phyloP scores from a whole-genome alignment of 2,797 vertebrate genomes.

The Manis pentadactyla region DNA sequence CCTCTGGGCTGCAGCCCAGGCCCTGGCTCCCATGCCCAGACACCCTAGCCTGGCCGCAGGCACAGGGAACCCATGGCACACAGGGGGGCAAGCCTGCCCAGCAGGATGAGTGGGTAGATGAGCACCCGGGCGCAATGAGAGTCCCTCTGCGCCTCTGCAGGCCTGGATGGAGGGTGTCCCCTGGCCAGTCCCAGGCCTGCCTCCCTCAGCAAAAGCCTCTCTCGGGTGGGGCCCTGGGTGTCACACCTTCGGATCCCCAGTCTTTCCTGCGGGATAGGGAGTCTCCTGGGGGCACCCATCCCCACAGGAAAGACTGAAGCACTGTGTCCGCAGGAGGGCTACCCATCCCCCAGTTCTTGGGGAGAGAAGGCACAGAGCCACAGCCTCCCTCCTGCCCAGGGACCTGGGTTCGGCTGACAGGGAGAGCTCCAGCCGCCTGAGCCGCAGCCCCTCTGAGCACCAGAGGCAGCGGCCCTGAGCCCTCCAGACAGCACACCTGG shows the following conservation, averaged over 20 bases:
- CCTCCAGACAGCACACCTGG: background rate
- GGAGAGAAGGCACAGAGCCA: no score
- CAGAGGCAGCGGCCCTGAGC: rapidly evolving
- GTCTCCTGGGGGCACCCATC: no score
- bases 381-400: background rate
- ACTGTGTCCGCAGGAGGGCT: no score
- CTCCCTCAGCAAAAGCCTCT: background rate
- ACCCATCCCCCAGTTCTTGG: background rate
- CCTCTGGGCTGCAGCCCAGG: no score
- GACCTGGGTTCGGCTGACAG: background rate
- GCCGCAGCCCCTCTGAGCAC: background rate
- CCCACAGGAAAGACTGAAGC: no score
- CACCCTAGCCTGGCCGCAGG: no score
- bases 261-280: background rate
- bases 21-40: no score
- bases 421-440: background rate
- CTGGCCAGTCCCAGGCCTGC: no score
- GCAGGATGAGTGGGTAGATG: no score
- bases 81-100: no score
- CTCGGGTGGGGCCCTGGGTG: background rate
- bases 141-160: background rate
- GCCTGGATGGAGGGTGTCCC: background rate
- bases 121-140: no score
- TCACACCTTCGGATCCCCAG: background rate
- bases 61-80: no score